These are phyloP conservation scores for Limnephilus lunatus DNA, from an alignment of 2,888 invertebrate species.

Conservation along the genomic window DNA sequence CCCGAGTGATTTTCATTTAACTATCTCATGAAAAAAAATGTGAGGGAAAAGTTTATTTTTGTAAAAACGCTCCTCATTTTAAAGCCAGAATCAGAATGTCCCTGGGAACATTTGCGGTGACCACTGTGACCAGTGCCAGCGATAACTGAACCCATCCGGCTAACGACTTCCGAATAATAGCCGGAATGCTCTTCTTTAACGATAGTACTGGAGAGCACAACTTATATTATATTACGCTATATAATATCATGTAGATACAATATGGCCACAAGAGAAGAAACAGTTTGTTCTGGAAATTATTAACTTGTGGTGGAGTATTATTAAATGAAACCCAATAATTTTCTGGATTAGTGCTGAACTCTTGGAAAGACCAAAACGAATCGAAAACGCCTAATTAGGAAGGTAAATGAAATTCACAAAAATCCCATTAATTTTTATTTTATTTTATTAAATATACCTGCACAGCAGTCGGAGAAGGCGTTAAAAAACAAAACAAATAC, in stretches of 20 bases:
- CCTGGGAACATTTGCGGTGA: constrained; percentile 32
- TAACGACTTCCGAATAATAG: constrained; percentile 16
- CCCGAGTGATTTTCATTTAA: too few species aligned
- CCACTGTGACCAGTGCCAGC: background rate
- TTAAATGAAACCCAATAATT: background rate
- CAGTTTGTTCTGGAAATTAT: background rate
- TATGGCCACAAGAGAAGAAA: background rate
- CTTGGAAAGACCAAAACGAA: too few species aligned
- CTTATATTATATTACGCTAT: background rate
- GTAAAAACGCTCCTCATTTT: background rate
- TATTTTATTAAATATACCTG: too few species aligned
- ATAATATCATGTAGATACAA: too few species aligned
- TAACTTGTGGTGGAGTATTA: background rate
- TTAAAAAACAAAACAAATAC: too few species aligned
- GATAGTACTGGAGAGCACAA: background rate
- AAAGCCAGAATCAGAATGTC: background rate
- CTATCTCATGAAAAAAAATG: too few species aligned
- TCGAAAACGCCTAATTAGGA: too few species aligned
- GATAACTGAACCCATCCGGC: background rate
- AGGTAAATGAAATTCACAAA: too few species aligned
- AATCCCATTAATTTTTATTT: too few species aligned
- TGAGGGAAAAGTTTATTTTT: too few species aligned
- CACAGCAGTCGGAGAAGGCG: too few species aligned
- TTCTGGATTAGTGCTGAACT: too few species aligned
- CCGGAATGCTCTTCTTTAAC: constrained; percentile 16